Evolutionary conservation across 1,140 invertebrate genomes (phyloP), one percentile per base, ranked within the genome.

Genomic region (Eriocheir sinensis): DNA sequence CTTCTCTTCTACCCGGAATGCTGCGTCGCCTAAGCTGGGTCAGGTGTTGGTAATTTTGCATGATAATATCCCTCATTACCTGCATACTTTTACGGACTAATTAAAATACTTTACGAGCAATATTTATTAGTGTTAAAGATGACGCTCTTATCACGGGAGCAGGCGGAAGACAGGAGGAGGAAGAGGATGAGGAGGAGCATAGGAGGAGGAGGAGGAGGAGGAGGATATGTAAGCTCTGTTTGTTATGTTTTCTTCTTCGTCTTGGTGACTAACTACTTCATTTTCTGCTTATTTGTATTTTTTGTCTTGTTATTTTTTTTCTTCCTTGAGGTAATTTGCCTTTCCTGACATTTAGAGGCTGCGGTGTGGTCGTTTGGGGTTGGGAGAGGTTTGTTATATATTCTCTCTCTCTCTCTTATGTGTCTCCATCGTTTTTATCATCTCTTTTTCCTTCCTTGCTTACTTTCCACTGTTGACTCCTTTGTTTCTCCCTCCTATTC

Each of bases 101-200:
- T 88, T 88, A 88, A 88, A 88, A 88, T 88, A 88, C 85, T 88
- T 88, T 88, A 30, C 85, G n/a, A 38, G 41, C 38, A 88, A 21
- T 88, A 41, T 44, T 88, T 21, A 27, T 88, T 40, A 88, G 41
- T 88, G 85, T 88, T 38, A 88, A 88, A 88, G 85, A 41, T 88
- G 85, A 88, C 38, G 38, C 27, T 34, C 81, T 40, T 38, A 88
- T 41, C 41, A 41, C 27, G 17, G 38, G 21, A n/a, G 38, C 4
- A 32, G 81, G 38, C 17, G 9, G 60, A 21, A 72, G 27, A n/a
- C 12, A 72, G 27, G 60, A 27, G n/a, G n/a, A 72, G 4, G 60
- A 4, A 72, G 60, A n/a, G 21, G n/a, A 21, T 3, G 8, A 72
- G 53, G 21, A 2, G 27, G 53, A 72, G 8, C 6, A 72, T 2